These are phyloP conservation scores for Glareola pratincola DNA, from an alignment of 2,113 vertebrate species.

Conservation along the genomic window DNA sequence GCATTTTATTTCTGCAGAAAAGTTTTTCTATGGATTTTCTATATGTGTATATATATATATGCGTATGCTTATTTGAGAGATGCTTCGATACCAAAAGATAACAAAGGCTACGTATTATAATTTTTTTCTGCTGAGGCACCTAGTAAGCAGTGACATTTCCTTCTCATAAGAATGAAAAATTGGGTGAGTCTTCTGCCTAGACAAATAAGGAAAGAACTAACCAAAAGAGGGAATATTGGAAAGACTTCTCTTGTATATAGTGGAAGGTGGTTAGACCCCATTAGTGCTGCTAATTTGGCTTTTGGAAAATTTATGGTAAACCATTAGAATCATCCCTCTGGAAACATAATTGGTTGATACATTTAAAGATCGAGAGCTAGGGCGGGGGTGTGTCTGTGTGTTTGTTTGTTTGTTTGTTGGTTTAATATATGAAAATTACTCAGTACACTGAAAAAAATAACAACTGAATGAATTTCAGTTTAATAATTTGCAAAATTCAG, in stretches of 20 bases:
- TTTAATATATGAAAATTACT: not conserved
- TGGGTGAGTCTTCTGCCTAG: not conserved
- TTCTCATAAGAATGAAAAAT: not conserved
- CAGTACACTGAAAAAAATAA: not conserved
- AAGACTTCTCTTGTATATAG: not conserved
- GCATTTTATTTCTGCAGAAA: not conserved
- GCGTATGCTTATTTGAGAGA: not conserved
- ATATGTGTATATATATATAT: not conserved
- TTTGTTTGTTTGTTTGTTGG: not conserved
- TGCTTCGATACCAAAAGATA: not conserved
- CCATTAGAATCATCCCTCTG: not conserved
- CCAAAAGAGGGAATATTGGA: not conserved
- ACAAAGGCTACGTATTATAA: not conserved
- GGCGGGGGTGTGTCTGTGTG: fast-evolving
- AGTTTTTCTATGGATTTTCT: not conserved
- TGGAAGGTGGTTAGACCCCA: not conserved
- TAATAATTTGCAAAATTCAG: not conserved
- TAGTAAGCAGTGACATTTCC: not conserved
- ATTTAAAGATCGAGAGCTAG: not conserved
- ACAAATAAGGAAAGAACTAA: not conserved
- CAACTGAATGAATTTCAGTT: not conserved
- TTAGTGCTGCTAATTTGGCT: not conserved
- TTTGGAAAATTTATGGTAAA: not conserved
- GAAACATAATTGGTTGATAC: not conserved
- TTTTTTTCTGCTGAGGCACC: not conserved